Evolutionary conservation across 2,113 vertebrate species (phyloP), one percentile per base, ranked within the genome.

Genomic region (Lates calcarifer): DNA sequence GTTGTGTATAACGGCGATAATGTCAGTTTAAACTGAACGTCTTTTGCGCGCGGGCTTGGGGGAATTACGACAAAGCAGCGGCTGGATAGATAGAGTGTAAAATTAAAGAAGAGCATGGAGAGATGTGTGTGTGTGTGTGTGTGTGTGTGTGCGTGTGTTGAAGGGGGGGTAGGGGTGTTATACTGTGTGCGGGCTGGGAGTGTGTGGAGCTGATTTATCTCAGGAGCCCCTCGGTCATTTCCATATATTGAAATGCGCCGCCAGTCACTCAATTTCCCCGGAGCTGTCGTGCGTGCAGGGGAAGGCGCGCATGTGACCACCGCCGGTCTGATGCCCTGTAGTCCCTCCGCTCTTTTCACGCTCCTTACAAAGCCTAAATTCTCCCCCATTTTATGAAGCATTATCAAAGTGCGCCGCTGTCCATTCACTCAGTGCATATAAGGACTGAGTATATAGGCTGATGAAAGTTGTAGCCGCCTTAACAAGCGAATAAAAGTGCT

Each of bases 201-300:
- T 90, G 94, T 90, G 89, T 91, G 93, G 94, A 87, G 92, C 92
- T 96, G 96, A 95, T 96, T 95, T 96, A 95, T 95, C 84, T 96
- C 93, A 58, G 92, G 90, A 95, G 93, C 90, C 95, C 95, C 95
- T 87, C 92, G 95, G 96, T 96, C 94, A 96, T 96, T 96, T 95
- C 94, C 96, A 95, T 96, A 96, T 94, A 93, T 95, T 87, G 96
- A 95, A 96, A 95, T 93, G 94, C 94, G 92, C 93, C 95, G 95
- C 94, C 95, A 94, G 95, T 96, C 93, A 94, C 93, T 94, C 95
- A 95, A 94, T 96, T 95, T 94, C 94, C 94, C 91, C 84, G 83
- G 77, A 89, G 91, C 93, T 85, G 79, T 92, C 26, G 93, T 87
- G 94, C 95, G 93, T 87, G 89, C 90, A 91, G 94, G 74, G 74